Evolutionary conservation across 2,888 invertebrate species (phyloP).

Genomic region (Nomada lathburiana): DNA sequence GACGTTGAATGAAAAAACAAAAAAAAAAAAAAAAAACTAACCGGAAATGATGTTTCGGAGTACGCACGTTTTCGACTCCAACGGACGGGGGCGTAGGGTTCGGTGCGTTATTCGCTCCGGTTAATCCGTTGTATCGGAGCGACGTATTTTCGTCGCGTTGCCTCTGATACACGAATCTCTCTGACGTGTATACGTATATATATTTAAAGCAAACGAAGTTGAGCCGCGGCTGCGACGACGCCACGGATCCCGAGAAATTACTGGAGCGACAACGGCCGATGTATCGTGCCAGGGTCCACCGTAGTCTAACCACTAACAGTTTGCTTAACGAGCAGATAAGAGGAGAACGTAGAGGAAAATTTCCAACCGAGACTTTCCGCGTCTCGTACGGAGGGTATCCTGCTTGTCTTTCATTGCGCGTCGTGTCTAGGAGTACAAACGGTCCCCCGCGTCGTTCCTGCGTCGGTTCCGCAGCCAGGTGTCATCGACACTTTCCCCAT

Average conservation of each 20-base stretch:
- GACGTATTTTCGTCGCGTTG: slow-evolving; percentile 52
- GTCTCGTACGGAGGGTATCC: neutral
- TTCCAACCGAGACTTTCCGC: slow-evolving; percentile 50
- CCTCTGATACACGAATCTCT: slow-evolving; percentile 51
- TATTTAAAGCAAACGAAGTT: slow-evolving; percentile 38
- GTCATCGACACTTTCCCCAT: neutral
- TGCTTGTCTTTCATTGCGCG: neutral
- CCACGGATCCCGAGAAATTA: slow-evolving; percentile 44
- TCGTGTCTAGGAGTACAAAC: neutral
- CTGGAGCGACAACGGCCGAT: slow-evolving; percentile 43
- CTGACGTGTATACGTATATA: slow-evolving; percentile 47
- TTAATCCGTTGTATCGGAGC: slow-evolving; percentile 38
- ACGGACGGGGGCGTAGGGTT: neutral
- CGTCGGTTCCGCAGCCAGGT: too few species aligned
- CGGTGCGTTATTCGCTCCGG: slow-evolving; percentile 18
- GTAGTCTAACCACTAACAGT: slow-evolving; percentile 55
- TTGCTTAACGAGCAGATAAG: slow-evolving; percentile 62
- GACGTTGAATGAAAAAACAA: too few species aligned
- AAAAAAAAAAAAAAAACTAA: neutral
- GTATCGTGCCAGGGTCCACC: slow-evolving; percentile 50
- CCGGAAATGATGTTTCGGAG: slow-evolving; percentile 1
- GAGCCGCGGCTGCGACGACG: slow-evolving; percentile 9
- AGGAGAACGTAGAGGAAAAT: slow-evolving; percentile 58
- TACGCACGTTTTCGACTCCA: neutral
- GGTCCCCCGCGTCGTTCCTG: too few species aligned